A percentile compares a stretch with the other conserved stretches of the same genome.
Evolutionary conservation across 2,888 invertebrate genomes (phyloP).

Genomic region (Ectemnius cavifrons): DNA sequence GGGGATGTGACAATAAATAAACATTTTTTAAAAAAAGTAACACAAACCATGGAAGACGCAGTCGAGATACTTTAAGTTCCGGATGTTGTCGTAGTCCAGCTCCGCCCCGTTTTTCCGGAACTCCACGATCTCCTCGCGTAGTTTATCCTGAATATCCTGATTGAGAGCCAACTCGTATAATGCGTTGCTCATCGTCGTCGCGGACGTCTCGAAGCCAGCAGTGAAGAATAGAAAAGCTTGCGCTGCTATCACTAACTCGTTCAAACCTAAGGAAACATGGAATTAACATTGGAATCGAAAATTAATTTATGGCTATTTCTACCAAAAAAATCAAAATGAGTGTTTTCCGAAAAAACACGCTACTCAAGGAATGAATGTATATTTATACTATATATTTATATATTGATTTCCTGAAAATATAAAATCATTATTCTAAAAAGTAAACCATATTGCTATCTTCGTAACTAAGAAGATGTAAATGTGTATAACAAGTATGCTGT

Average conservation of each 20-base stretch:
- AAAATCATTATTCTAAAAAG: too few relatives aligned
- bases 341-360: too few relatives aligned
- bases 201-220: slow-evolving; percentile 67
- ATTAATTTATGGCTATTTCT: too few relatives aligned
- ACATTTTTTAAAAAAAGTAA: too few relatives aligned
- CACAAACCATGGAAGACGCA: slow-evolving; percentile 72
- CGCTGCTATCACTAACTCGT: slow-evolving; percentile 54
- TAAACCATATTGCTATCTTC: too few relatives aligned
- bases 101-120: slow-evolving; percentile 63
- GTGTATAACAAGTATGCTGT: too few relatives aligned
- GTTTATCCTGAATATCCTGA: slow-evolving; percentile 58
- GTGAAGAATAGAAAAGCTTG: slow-evolving; percentile 65
- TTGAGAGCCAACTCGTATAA: slow-evolving; percentile 64
- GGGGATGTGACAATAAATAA: too few relatives aligned
- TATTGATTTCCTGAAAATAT: too few relatives aligned
- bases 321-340: too few relatives aligned
- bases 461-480: too few relatives aligned
- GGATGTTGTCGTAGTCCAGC: slow-evolving; percentile 74
- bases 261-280: slow-evolving; percentile 54
- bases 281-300: background rate
- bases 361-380: too few relatives aligned
- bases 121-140: slow-evolving; percentile 57
- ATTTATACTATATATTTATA: too few relatives aligned
- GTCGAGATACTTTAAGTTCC: slow-evolving; percentile 77
- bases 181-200: slow-evolving; percentile 62